A percentile compares a stretch with the other conserved stretches of the same genome.
These are phyloP conservation scores for Spongia lamella DNA, from an alignment of 37 sponge, comb jelly and placozoan species.

Conservation along the genomic window DNA sequence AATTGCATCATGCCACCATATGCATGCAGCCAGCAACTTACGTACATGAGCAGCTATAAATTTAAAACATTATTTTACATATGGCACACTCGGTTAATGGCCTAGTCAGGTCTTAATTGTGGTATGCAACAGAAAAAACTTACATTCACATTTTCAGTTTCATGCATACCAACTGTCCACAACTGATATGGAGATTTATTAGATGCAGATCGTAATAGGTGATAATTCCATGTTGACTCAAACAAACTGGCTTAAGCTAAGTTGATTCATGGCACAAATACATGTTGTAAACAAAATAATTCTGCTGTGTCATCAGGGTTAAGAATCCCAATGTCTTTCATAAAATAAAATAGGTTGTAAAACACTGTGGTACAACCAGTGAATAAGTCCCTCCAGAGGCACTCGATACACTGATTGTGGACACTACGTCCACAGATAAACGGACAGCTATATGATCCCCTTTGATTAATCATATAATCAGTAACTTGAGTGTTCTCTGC, in stretches of 20 bases:
- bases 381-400: slow-evolving; percentile 43
- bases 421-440: slow-evolving; percentile 19
- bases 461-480: not conserved
- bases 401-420: not conserved
- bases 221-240: slow-evolving; percentile 1
- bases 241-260: too few species aligned
- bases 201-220: not conserved
- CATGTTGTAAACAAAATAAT: slow-evolving; percentile 26
- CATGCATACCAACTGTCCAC: not conserved
- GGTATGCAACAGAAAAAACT: too few species aligned
- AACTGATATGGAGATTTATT: slow-evolving; percentile 3
- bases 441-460: slow-evolving; percentile 13
- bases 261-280: slow-evolving; percentile 19
- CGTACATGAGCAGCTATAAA: not conserved
- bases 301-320: slow-evolving; percentile 9
- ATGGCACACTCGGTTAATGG: not conserved
- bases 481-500: not conserved
- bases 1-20: not conserved
- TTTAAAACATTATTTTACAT: not conserved
- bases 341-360: slow-evolving; percentile 18
- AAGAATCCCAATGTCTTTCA: slow-evolving; percentile 30
- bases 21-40: too few species aligned
- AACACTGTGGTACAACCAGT: not conserved
- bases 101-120: too few species aligned
- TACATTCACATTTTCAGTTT: too few species aligned